Base-by-base conservation (phyloP, 2,888 invertebrate species). In the Pediacus dermestoides region DNA sequence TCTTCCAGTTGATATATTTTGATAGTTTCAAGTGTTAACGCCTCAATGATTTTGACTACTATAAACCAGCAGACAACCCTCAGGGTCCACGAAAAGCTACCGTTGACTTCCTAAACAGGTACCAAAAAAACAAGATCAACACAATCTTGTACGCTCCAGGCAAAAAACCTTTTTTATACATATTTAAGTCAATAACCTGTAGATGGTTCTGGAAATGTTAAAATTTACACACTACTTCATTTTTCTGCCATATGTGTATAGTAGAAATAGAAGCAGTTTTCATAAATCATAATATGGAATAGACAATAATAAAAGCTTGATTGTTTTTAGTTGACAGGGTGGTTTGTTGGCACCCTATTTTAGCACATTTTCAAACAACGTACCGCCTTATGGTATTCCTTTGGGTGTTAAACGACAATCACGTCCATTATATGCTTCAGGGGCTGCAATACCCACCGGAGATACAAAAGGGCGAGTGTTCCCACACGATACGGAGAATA, bases 331-430 rank as follows among this genome's bases (percentile, higher is more conserved):
- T n/a, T n/a, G n/a, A n/a, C n/a, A n/a, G n/a, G n/a, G n/a, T n/a
- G n/a, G n/a, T n/a, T n/a, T 18, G 21, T 18, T 18, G 21, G 6
- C 28, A 28, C 28, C 28, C 28, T 11, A 28, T 9, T 36, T 28
- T 35, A 14, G 27, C 35, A 42, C 42, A 37, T 34, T 16, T 42
- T 44, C 16, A 28, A 41, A 39, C 38, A 45, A 43, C 42, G 38
- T 16, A 37, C 45, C 44, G 39, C 45, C 50, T 45, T 45, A 38
- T 47, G 46, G 32, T 39, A 37, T 34, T 39, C 47, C 47, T 16
- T 34, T 43, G 37, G 49, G 48, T 28, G 44, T 44, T 32, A 22
- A 26, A 10, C 22, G 34, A 50, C 44, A 46, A 43, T 46, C 35
- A 39, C 9, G n/a, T 21, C 36, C 26, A 31, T 37, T 33, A 41